Conservation (phyloP, 2,797 vertebrate genomes). For the Poecilia velifera region DNA sequence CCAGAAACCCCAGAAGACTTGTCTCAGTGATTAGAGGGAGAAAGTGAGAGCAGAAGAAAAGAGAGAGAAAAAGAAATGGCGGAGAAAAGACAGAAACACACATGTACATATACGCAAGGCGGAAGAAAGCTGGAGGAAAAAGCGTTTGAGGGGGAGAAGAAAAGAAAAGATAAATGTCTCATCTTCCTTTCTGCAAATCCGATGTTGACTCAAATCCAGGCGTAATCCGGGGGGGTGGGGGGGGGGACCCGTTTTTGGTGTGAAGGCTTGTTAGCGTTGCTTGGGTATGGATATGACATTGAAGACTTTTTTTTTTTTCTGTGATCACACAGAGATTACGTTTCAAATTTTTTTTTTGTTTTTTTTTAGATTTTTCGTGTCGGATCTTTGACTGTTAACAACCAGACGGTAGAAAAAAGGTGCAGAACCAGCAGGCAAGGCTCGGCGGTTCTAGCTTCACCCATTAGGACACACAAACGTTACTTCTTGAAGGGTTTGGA, state of each 20-base stretch:
- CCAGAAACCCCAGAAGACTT: conserved; percentile 60
- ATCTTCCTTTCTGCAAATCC: conserved; percentile 77
- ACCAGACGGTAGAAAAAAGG: background rate
- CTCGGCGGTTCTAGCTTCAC: background rate
- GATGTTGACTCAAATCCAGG: conserved; percentile 77
- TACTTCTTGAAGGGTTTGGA: background rate
- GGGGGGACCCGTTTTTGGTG: conserved; percentile 61
- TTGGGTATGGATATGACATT: conserved; percentile 48
- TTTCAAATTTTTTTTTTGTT: conserved; percentile 31
- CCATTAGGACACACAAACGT: background rate
- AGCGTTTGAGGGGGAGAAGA: conserved; percentile 26
- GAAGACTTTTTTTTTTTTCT: conserved; percentile 38
- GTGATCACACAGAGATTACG: conserved; percentile 25
- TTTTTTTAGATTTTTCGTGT: background rate
- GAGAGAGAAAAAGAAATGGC: conserved; percentile 13
- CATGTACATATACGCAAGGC: conserved; percentile 50
- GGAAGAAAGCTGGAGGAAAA: conserved; percentile 59
- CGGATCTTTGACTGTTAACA: background rate
- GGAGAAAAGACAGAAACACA: conserved; percentile 42
- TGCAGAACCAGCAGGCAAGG: background rate
- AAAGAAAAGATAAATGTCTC: conserved; percentile 71
- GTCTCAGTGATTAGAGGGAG: conserved; percentile 65
- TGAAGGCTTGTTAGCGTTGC: conserved; percentile 74
- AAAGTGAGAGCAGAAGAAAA: conserved; percentile 48
- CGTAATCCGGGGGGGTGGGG: conserved; percentile 69